Evolutionary conservation across 2,888 invertebrate genomes (phyloP).

Genomic region (Stratiomys singularior): DNA sequence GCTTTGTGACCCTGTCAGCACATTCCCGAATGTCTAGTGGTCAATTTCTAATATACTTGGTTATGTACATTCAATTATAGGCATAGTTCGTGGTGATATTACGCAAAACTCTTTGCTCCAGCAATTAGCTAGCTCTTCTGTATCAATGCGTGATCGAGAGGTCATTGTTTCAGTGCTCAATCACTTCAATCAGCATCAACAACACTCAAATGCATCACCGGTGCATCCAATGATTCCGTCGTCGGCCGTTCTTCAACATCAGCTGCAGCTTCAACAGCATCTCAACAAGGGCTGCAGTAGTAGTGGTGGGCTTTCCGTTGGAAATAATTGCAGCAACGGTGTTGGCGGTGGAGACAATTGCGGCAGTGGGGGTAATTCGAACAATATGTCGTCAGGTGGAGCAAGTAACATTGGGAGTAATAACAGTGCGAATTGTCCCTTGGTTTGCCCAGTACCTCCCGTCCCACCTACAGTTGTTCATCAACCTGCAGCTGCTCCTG

Average conservation of each 20-base stretch:
- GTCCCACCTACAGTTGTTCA: slow-evolving; percentile 30
- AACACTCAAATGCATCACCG: slow-evolving; percentile 51
- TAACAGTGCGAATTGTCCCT: background rate
- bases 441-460: background rate
- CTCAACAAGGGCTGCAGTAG: slow-evolving; percentile 57
- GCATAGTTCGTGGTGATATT: slow-evolving; percentile 80
- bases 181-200: slow-evolving; percentile 55
- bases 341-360: background rate
- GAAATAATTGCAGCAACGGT: background rate
- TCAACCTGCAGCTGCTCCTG: background rate
- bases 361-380: background rate
- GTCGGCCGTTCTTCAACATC: slow-evolving; percentile 47
- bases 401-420: background rate
- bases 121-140: slow-evolving; percentile 78
- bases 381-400: slow-evolving; percentile 1
- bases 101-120: slow-evolving; percentile 80
- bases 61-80: slow-evolving; percentile 62
- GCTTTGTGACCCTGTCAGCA: too few species aligned
- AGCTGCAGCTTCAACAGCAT: slow-evolving; percentile 56
- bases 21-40: too few species aligned
- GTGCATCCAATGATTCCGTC: slow-evolving; percentile 29
- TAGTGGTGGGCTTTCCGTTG: background rate
- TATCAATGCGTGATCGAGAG: slow-evolving; percentile 79
- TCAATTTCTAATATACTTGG: too few species aligned
- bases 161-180: slow-evolving; percentile 73